phyloP scores from a whole-genome alignment of 2,797 vertebrate species.

The Ceryle rudis region DNA sequence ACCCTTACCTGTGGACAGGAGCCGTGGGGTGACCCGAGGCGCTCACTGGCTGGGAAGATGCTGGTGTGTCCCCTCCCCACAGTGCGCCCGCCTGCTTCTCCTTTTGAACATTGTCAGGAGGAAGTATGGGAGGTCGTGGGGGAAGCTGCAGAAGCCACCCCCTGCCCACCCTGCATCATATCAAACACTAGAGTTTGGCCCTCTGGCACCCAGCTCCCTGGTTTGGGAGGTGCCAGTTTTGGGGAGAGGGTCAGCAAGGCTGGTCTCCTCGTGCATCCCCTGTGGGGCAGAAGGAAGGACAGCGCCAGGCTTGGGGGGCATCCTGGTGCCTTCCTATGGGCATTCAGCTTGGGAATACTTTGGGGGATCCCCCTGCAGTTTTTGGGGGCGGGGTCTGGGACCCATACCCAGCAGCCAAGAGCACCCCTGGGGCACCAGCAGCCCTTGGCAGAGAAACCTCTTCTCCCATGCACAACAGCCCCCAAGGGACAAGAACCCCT shows the following conservation, averaged over 20 bases:
- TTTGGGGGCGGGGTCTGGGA: background rate
- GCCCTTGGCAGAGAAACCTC: background rate
- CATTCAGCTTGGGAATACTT: background rate
- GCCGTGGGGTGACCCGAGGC: rapidly evolving
- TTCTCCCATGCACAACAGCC: background rate
- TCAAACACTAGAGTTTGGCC: background rate
- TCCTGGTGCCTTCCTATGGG: background rate
- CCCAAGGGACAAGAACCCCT: background rate
- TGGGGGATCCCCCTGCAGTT: background rate
- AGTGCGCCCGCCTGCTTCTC: background rate
- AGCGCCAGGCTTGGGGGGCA: background rate
- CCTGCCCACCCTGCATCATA: background rate
- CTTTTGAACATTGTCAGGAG: conserved; percentile 32
- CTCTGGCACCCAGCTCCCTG: rapidly evolving
- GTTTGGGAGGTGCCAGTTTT: background rate
- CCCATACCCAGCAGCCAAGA: background rate
- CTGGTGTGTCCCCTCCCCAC: background rate
- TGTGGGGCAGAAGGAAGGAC: background rate
- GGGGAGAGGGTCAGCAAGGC: background rate
- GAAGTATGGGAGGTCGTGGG: background rate
- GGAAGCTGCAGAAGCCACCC: background rate
- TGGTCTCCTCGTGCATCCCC: background rate
- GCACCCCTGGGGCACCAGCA: background rate
- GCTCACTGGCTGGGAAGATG: rapidly evolving
- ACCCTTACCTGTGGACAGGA: conserved; percentile 29